Percentiles rank a stretch among this genome's conserved stretches.
Evolutionary conservation across 2,888 invertebrate species (phyloP).

Genomic region (Epistrophe grossulariae): DNA sequence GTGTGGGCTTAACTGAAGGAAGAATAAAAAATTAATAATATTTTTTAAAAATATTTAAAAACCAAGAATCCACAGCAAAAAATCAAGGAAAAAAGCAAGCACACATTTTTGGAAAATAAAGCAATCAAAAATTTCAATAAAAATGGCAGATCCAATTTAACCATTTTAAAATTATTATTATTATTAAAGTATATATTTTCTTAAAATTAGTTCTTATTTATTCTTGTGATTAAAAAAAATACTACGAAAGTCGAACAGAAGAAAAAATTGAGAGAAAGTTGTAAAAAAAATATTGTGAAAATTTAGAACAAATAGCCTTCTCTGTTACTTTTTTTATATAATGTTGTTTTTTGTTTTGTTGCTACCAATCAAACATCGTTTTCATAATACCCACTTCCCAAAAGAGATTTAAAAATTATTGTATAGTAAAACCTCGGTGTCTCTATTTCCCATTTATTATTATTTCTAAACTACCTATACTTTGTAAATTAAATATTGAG

Average conservation of each 20-base stretch:
- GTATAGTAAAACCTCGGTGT: slow-evolving; percentile 18
- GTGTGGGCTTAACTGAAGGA: slow-evolving; percentile 18
- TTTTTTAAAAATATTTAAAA: slow-evolving; percentile 62
- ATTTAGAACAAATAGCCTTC: background rate
- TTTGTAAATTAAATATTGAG: slow-evolving; percentile 63
- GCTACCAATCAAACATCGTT: slow-evolving; percentile 23
- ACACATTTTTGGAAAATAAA: slow-evolving; percentile 40
- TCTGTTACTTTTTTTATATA: slow-evolving; percentile 29
- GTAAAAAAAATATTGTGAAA: slow-evolving; percentile 14
- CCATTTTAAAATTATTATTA: slow-evolving; percentile 61
- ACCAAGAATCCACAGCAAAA: slow-evolving; percentile 15
- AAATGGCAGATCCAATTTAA: slow-evolving; percentile 69
- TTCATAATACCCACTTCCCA: background rate
- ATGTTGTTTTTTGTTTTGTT: slow-evolving; percentile 58
- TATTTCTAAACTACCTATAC: slow-evolving; percentile 75
- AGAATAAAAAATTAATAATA: slow-evolving; percentile 40
- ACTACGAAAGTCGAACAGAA: slow-evolving; percentile 20
- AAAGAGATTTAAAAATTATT: slow-evolving; percentile 14
- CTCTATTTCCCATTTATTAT: slow-evolving; percentile 58
- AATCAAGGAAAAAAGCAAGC: slow-evolving; percentile 33
- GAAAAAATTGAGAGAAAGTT: slow-evolving; percentile 7
- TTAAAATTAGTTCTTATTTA: slow-evolving; percentile 70
- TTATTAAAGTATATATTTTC: slow-evolving; percentile 50
- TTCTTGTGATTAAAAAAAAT: slow-evolving; percentile 64
- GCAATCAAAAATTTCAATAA: slow-evolving; percentile 49